Evolutionary conservation across 2,797 vertebrate genomes (phyloP).

Genomic region (Decapterus maruadsi): DNA sequence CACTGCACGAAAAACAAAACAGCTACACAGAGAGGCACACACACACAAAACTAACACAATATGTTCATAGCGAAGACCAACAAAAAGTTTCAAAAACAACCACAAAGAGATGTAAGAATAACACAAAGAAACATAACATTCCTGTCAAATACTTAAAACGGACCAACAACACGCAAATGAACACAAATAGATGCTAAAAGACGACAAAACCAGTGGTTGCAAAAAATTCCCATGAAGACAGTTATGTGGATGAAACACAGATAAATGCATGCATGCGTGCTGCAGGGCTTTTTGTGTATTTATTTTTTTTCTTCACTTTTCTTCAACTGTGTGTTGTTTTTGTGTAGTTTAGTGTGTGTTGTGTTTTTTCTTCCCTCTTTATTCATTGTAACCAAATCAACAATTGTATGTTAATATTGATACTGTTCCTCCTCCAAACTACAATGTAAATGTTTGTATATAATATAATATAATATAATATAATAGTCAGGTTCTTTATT

Average conservation of each 20-base stretch:
- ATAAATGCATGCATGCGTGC: background rate
- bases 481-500: background rate
- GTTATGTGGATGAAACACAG: background rate
- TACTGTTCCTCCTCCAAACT: too few species aligned
- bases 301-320: background rate
- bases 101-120: background rate
- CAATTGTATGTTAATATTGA: background rate
- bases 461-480: background rate
- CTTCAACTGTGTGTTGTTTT: background rate
- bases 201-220: too few species aligned
- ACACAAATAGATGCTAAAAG: too few species aligned
- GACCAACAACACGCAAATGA: background rate
- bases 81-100: background rate
- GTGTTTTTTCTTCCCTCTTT: background rate
- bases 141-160: background rate
- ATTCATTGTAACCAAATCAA: background rate
- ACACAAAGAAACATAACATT: background rate
- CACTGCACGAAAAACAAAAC: background rate
- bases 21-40: background rate
- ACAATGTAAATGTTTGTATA: too few species aligned
- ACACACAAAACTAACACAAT: background rate
- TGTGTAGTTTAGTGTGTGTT: background rate
- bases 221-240: background rate
- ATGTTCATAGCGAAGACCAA: too few species aligned
- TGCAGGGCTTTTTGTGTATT: background rate